Conservation (phyloP, 2,888 invertebrate species). For the Buathra laborator region DNA sequence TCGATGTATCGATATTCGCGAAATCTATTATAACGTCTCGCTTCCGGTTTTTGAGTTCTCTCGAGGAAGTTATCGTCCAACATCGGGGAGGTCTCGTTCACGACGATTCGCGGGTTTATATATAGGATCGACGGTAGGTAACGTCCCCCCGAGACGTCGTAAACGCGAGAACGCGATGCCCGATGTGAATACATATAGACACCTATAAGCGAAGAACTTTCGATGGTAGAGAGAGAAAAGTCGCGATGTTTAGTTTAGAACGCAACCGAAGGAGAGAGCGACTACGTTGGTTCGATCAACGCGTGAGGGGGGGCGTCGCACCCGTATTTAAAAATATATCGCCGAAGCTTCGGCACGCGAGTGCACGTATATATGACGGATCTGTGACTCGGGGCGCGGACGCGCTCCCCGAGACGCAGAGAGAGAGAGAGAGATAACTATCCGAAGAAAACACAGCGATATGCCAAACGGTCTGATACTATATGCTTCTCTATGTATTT, state of each 20-base stretch:
- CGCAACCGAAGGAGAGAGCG: no score
- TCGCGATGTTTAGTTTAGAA: no score
- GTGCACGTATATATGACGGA: constrained; percentile 13
- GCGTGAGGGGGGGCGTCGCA: neutral
- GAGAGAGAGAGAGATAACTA: constrained; percentile 2
- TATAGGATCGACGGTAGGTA: constrained; percentile 52
- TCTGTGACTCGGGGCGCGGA: neutral
- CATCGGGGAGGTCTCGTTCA: constrained; percentile 5
- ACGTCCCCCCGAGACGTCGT: constrained; percentile 11
- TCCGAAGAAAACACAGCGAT: neutral
- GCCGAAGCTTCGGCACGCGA: neutral
- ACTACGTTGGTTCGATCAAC: no score
- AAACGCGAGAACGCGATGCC: constrained; percentile 5
- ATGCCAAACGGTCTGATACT: no score
- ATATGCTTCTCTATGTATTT: no score
- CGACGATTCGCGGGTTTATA: constrained; percentile 36
- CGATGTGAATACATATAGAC: no score
- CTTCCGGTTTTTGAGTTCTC: constrained; percentile 11
- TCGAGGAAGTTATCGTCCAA: constrained; percentile 15
- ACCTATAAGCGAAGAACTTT: no score
- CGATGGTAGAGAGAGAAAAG: no score
- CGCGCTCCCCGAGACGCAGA: constrained; percentile 9
- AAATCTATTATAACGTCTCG: neutral
- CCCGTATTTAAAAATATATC: constrained; percentile 56
- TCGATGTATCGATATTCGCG: neutral